A percentile compares a stretch with the other conserved stretches of the same genome.
phyloP scores from a whole-genome alignment of 2,113 vertebrate species.

The Acanthisitta chloris region DNA sequence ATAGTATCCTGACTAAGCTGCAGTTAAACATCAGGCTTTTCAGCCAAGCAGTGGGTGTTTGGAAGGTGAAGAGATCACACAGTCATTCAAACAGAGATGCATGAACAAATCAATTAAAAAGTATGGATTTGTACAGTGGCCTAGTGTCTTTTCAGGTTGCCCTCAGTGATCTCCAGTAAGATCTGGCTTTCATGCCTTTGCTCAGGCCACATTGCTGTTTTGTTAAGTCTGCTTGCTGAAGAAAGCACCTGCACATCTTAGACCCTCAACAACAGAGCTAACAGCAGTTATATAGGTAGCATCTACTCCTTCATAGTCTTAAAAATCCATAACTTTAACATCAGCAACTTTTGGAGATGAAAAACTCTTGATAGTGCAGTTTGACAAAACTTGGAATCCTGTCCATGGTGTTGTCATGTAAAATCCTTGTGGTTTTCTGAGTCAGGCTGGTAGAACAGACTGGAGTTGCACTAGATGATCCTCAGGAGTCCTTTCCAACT shows the following conservation, averaged over 20 bases:
- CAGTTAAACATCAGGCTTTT: background rate
- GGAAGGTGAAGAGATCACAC: background rate
- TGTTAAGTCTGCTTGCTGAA: background rate
- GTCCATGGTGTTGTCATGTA: background rate
- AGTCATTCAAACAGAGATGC: background rate
- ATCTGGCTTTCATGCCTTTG: background rate
- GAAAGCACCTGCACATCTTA: background rate
- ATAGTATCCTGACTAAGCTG: background rate
- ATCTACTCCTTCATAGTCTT: background rate
- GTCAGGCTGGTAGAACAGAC: background rate
- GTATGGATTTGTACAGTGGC: background rate
- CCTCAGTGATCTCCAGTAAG: background rate
- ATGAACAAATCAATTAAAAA: background rate
- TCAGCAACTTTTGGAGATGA: background rate
- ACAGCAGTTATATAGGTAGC: background rate
- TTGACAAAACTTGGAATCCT: background rate
- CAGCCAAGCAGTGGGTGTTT: background rate
- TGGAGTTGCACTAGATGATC: too few relatives aligned
- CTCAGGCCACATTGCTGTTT: background rate
- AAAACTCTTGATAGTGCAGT: background rate
- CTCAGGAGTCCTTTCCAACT: too few relatives aligned
- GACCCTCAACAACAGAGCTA: background rate
- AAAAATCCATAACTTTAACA: background rate
- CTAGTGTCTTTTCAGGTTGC: background rate
- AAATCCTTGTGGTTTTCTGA: background rate